Evolutionary conservation across 2,113 vertebrate genomes (phyloP), one percentile per base, ranked within the genome.

Genomic region (Tragelaphus buxtoni): DNA sequence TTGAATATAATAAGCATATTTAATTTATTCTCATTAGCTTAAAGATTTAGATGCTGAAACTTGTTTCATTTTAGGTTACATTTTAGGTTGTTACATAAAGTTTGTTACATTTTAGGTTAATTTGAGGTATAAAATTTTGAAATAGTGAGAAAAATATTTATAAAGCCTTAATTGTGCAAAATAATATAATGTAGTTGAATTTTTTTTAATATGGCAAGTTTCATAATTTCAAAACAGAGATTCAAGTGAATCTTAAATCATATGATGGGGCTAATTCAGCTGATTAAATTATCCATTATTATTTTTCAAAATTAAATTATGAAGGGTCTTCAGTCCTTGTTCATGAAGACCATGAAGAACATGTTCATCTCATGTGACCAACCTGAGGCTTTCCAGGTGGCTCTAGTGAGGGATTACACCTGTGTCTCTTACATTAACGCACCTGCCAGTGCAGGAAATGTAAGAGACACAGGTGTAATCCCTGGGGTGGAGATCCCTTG

Each of bases 241-340:
- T 65, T 0, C 8, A 93, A 58, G 26, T 90, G 58, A 93, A 87
- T 92, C 81, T 80, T 84, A 60, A 92, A 60, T 77, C 12, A 2
- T 20, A 77, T 17, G 5, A 35, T 69, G 47, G 16, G 6, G 0
- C 22, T 91, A 49, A 74, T 49, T 95, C 10, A 84, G 12, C 55
- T 84, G 3, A 12, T 39, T 95, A 81, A 88, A 79, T 53, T 95
- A 18, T 1, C 60, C 18, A 13, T 85, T 92, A 45, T 60, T 32
- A 26, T 53, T 90, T 77, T 17, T 92, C 55, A 85, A 55, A 47
- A 83, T 95, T 95, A 93, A 95, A 94, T 95, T 94, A 77, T 58
- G 32, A 55, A 91, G n/a, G 16, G 56, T 84, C 47, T 84, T 82
- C 30, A 84, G 69, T 22, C n/a, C 32, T 90, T 13, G 12, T 92